These are phyloP conservation scores for Acipenser oxyrinchus DNA, from an alignment of 2,797 vertebrate genomes.

Conservation along the genomic window DNA sequence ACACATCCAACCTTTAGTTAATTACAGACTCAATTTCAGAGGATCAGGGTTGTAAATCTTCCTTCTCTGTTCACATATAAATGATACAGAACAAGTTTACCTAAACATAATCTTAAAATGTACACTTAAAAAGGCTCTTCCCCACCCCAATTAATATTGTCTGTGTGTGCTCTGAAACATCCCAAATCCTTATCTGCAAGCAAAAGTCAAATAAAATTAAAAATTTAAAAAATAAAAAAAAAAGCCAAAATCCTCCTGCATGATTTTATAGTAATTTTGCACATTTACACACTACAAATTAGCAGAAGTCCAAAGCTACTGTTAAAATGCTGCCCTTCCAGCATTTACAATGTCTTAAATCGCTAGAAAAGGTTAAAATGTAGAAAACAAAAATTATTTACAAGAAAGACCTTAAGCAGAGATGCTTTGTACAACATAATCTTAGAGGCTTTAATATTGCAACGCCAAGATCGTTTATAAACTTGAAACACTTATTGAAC, in stretches of 20 bases:
- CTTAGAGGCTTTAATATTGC: conserved; percentile 21
- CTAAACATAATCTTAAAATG: not conserved
- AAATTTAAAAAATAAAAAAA: conserved; percentile 2
- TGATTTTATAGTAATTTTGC: conserved; percentile 8
- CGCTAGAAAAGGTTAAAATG: conserved; percentile 32
- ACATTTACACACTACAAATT: conserved; percentile 13
- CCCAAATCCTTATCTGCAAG: not conserved
- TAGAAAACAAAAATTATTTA: conserved; percentile 40
- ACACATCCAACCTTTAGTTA: not conserved
- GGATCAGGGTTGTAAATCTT: not conserved
- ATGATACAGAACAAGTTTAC: not conserved
- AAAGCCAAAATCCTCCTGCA: conserved; percentile 7
- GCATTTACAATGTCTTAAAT: conserved; percentile 33
- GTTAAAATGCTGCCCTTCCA: conserved; percentile 21
- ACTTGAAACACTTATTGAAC: not conserved
- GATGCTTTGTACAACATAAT: conserved; percentile 35
- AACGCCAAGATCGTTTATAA: conserved; percentile 17
- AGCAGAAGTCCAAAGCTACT: conserved; percentile 15
- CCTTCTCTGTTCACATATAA: not conserved
- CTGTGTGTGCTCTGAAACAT: conserved; percentile 1
- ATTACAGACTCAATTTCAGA: conserved; percentile 15
- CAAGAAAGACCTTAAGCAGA: conserved; percentile 34
- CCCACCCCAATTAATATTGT: not conserved
- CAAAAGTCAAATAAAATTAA: not conserved
- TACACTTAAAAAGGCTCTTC: not conserved